Base-by-base conservation (phyloP, 1,140 invertebrate genomes). In the Calycopis cecrops region DNA sequence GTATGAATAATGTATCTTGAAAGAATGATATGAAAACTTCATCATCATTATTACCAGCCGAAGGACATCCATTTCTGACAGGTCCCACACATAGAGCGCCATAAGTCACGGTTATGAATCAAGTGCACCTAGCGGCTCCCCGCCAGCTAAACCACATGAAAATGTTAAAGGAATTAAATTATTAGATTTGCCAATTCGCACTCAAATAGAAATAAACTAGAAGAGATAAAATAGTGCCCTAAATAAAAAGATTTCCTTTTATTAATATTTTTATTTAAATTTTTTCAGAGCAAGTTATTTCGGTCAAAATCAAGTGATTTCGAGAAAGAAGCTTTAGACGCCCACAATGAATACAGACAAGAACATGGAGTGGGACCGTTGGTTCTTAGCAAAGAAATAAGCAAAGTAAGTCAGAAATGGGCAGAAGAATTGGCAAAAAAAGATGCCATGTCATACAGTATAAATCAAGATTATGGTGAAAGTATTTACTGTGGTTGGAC, bases 311-410 rank as follows among this genome's bases (percentile, higher is more conserved):
- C 75, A 4, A 81, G 55, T 58, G 61, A 84, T 67, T 76, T 94
- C 89, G 89, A 90, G 87, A 69, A 86, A 82, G 76, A 92, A 90
- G 67, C 91, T 88, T 84, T 96, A 52, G 87, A 92, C 48, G 88
- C 92, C 17, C 95, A 96, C 75, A 97, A 97, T 75, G 91, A 93
- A 48, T 95, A 94, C 67, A 88, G 96, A 61, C 85, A 85, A 61
- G 92, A 91, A 67, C 95, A 97, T 78, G 90, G 91, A 48, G 92
- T 91, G 0, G 87, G 90, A 1, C 89, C 80, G 48, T 65, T 76
- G 59, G 88, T 89, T 61, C 73, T 79, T 0, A 88, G 71, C 52
- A 85, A 85, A 65, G 83, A 87, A 14, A 79, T 91, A 10, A 83
- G 85, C 61, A 85, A 89, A 60, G 83, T 88, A 52, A 85, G 92